Conservation (phyloP, 2,797 vertebrate genomes). For the Sphenodon punctatus region DNA sequence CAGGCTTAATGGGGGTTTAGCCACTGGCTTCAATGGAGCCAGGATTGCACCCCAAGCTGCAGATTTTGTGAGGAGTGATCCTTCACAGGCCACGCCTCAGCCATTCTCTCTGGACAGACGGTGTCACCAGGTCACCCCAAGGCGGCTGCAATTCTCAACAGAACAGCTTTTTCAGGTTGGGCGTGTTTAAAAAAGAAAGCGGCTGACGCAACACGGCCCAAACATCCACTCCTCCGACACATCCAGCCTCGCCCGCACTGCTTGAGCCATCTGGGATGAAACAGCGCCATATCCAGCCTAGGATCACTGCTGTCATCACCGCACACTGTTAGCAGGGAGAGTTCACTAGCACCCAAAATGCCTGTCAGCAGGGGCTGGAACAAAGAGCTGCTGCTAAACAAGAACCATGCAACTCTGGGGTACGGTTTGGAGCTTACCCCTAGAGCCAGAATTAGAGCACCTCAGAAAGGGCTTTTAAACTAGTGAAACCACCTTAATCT, state of each 20-base stretch:
- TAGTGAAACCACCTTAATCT: no score
- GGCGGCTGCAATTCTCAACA: not conserved
- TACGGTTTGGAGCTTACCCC: no score
- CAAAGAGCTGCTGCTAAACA: not conserved
- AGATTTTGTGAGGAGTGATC: not conserved
- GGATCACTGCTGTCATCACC: not conserved
- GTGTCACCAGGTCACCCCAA: constrained; percentile 29
- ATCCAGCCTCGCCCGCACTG: not conserved
- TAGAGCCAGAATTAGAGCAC: no score
- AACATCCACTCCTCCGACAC: not conserved
- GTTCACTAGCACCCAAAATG: no score
- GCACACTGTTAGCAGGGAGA: not conserved
- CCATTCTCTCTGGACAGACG: not conserved
- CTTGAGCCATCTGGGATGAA: not conserved
- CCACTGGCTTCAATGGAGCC: no score
- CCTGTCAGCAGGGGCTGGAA: no score
- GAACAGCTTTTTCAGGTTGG: constrained; percentile 68
- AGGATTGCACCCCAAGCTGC: no score
- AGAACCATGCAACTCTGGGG: no score
- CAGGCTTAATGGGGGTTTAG: not conserved
- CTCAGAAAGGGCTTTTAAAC: no score
- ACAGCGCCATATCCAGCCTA: not conserved
- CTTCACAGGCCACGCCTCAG: not conserved
- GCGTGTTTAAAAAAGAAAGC: constrained; percentile 61
- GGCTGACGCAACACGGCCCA: constrained; percentile 12